A percentile compares a stretch with the other conserved stretches of the same genome.
Conservation (phyloP, 2,888 invertebrate species). For the Pseudolycoriella hygida region DNA sequence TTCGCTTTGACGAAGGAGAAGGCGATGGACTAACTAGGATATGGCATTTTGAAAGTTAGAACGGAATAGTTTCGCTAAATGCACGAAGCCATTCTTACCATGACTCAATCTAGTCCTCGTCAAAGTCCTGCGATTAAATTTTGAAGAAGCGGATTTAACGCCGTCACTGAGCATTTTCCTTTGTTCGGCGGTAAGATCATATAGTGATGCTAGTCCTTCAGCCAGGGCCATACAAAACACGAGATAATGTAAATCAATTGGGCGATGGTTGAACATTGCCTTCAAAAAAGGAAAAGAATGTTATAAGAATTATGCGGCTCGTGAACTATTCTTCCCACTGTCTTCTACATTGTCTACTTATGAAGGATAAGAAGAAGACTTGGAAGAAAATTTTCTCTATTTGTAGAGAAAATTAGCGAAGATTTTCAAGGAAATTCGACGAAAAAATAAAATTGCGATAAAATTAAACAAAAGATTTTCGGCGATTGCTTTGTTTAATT, state of each 20-base stretch:
- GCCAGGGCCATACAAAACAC: constrained; percentile 41
- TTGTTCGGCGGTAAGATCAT: constrained; percentile 43
- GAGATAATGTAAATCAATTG: constrained; percentile 36
- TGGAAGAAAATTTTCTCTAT: too few species aligned
- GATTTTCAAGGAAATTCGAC: too few species aligned
- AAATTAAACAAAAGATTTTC: too few species aligned
- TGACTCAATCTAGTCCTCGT: constrained; percentile 16
- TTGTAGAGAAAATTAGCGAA: too few species aligned
- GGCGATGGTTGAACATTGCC: constrained; percentile 26
- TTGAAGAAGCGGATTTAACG: constrained; percentile 24
- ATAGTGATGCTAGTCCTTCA: constrained; percentile 37
- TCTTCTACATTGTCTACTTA: too few species aligned
- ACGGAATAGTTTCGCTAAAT: too few species aligned
- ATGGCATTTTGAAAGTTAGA: background rate
- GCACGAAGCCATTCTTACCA: background rate
- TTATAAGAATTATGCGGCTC: too few species aligned
- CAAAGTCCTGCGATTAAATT: constrained; percentile 26
- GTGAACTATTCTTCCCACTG: too few species aligned
- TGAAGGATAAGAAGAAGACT: too few species aligned
- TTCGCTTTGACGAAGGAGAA: constrained; percentile 5
- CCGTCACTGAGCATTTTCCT: constrained; percentile 34
- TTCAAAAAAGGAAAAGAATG: background rate
- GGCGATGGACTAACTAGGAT: constrained; percentile 1
- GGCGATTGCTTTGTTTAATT: too few species aligned
- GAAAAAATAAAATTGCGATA: too few species aligned